Conservation (phyloP, 1,140 invertebrate genomes). For the Limonius californicus region DNA sequence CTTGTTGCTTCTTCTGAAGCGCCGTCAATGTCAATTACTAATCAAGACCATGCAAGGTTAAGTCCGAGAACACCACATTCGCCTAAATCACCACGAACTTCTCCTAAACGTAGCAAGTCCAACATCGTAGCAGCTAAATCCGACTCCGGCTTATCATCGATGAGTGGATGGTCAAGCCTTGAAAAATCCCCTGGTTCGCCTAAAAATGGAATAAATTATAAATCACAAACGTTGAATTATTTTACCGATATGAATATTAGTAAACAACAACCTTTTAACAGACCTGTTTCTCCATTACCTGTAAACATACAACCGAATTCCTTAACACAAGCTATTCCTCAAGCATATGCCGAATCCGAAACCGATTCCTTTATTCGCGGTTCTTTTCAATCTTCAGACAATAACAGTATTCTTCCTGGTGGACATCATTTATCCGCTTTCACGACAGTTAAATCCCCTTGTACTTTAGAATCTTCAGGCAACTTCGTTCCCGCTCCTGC, state of each 20-base stretch:
- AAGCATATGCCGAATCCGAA: conserved; percentile 39
- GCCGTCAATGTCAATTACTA: conserved; percentile 41
- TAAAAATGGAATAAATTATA: conserved; percentile 41
- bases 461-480: conserved; percentile 43
- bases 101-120: conserved; percentile 67
- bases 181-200: conserved; percentile 80
- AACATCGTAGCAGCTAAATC: conserved; percentile 70
- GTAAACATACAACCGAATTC: background rate
- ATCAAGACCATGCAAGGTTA: conserved; percentile 49
- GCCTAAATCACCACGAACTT: conserved; percentile 69
- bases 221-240: conserved; percentile 29
- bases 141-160: conserved; percentile 79
- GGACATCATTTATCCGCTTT: conserved; percentile 51
- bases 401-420: conserved; percentile 43
- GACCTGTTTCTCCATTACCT: conserved; percentile 20
- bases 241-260: conserved; percentile 19
- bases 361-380: conserved; percentile 45
- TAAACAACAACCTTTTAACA: conserved; percentile 24
- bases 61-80: conserved; percentile 64
- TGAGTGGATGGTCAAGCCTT: conserved; percentile 79
- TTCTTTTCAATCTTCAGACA: conserved; percentile 37
- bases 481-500: conserved; percentile 52
- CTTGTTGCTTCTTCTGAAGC: conserved; percentile 44
- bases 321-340: conserved; percentile 18
- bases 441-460: conserved; percentile 49